These are phyloP conservation scores for Drosophila miranda DNA, from an alignment of 1,140 invertebrate genomes.

Conservation along the genomic window DNA sequence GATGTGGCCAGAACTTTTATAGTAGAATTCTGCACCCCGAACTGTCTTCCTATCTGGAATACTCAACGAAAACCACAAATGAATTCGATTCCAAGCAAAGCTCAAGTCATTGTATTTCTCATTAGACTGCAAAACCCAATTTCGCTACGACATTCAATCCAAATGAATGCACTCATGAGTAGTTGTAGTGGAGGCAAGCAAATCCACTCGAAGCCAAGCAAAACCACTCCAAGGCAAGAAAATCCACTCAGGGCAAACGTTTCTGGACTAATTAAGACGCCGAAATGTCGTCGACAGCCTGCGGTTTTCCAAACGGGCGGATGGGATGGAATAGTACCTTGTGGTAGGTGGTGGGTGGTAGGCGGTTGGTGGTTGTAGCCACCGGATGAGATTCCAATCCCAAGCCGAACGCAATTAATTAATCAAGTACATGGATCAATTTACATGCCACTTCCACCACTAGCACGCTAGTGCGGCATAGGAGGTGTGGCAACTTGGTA, in stretches of 20 bases:
- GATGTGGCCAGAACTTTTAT: too few relatives aligned
- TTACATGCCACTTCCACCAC: constrained; percentile 46
- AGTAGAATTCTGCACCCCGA: too few relatives aligned
- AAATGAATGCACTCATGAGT: too few relatives aligned
- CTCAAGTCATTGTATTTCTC: too few relatives aligned
- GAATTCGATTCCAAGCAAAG: too few relatives aligned
- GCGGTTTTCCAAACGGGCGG: constrained; percentile 17
- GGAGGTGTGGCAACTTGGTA: constrained; percentile 42
- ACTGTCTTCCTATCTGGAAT: too few relatives aligned
- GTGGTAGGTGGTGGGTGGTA: neutral
- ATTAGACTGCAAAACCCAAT: too few relatives aligned
- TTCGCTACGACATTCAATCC: too few relatives aligned
- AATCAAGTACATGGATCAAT: constrained; percentile 57
- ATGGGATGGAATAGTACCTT: too few relatives aligned
- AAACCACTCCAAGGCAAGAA: constrained; percentile 7
- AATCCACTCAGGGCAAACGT: constrained; percentile 14
- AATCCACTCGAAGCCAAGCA: neutral
- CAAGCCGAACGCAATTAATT: constrained; percentile 52
- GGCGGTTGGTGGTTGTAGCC: neutral
- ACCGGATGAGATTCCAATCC: constrained; percentile 4
- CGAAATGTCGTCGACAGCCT: constrained; percentile 34
- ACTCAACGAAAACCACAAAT: too few relatives aligned
- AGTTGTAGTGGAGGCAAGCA: neutral
- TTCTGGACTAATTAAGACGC: constrained; percentile 42
- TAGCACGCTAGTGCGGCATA: neutral